Evolutionary conservation across 1,140 invertebrate genomes (phyloP), one percentile per base, ranked within the genome.

Genomic region (Calephelis virginiensis): DNA sequence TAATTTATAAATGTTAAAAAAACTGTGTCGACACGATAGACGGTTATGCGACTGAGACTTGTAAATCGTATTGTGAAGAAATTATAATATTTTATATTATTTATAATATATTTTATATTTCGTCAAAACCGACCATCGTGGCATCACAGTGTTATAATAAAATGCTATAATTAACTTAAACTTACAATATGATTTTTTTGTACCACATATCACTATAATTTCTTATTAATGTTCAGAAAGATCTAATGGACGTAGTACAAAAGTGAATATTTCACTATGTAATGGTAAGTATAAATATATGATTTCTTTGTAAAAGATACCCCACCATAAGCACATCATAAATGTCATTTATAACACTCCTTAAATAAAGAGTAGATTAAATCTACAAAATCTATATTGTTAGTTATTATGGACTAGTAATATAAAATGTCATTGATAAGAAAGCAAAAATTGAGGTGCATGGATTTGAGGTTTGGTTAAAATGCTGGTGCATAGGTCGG

Each of bases 181-280:
- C 7, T 48, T 63, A 6, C 37, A 49, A 63, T 38, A 4, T 60
- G 10, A 11, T 63, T 28, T 37, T 47, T 63, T 14, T n/a, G 17
- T 37, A 63, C 17, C 11, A 48, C 14, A 49, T 48, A 10, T 13
- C 45, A 28, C 11, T 63, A 48, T 63, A 46, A 43, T 7, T 49
- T 38, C 5, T 49, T 38, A 40, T 50, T 37, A 64, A 40, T 43
- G 9, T 17, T 43, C 38, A 14, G 45, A 37, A 47, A 48, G 37
- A 43, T 14, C 28, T 53, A 64, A 80, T 89, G 81, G 79, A 82
- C 80, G 77, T 76, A 89, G 86, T 89, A 89, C 86, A 85, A 89
- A 84, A 75, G 67, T 69, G 72, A 69, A 56, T 76, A 60, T 80
- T 87, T 87, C 81, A 85, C 77, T 62, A 71, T 78, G 68, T 75